phyloP scores from a whole-genome alignment of 1,140 invertebrate genomes.

The Euwallacea similis region DNA sequence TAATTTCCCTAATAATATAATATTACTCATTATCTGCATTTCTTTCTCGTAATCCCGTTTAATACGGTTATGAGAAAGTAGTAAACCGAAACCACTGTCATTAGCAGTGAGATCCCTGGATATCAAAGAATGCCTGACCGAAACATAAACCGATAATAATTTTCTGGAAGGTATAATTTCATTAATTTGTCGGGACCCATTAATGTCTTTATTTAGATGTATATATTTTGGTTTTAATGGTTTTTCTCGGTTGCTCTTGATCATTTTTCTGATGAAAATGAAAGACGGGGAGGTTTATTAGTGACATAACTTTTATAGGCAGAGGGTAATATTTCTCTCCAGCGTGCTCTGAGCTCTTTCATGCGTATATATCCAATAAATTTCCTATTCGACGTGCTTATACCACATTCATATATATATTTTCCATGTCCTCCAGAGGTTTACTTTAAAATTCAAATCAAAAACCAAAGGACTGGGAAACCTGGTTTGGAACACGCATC shows the following conservation, averaged over 20 bases:
- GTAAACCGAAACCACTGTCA: conserved; percentile 15
- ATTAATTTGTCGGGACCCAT: conserved; percentile 38
- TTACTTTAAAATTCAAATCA: conserved; percentile 47
- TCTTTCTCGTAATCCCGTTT: background rate
- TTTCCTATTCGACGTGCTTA: conserved; percentile 1
- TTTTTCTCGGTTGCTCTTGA: conserved; percentile 30
- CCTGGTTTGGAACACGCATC: conserved; percentile 46
- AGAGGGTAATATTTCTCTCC: conserved; percentile 3
- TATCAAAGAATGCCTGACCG: conserved; percentile 20
- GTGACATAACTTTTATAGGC: conserved; percentile 23
- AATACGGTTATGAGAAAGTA: conserved; percentile 7
- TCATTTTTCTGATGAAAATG: conserved; percentile 24
- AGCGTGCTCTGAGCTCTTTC: background rate
- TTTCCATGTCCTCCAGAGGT: conserved; percentile 33
- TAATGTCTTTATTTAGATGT: conserved; percentile 29
- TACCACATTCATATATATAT: conserved; percentile 7
- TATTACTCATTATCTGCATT: background rate
- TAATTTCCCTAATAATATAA: too few relatives aligned
- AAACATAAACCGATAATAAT: conserved; percentile 37
- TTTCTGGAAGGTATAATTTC: conserved; percentile 36
- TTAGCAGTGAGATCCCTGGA: conserved; percentile 11
- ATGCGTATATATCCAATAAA: conserved; percentile 15
- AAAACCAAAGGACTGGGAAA: conserved; percentile 49
- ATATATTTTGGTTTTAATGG: conserved; percentile 36
- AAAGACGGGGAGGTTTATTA: conserved; percentile 29